These are phyloP conservation scores for Elymnias hypermnestra DNA, from an alignment of 1,140 invertebrate genomes.

Conservation along the genomic window DNA sequence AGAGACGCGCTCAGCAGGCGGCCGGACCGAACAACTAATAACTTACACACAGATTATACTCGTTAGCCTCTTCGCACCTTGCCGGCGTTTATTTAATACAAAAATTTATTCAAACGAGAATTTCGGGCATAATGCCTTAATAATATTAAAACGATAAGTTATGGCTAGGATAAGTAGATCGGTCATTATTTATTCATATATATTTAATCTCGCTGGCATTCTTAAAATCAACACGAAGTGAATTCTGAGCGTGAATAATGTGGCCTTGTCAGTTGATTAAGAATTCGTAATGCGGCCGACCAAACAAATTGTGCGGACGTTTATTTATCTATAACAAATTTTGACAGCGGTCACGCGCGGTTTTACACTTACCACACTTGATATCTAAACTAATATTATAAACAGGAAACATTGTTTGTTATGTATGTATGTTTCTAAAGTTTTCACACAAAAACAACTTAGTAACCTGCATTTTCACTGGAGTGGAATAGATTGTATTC, in stretches of 20 bases:
- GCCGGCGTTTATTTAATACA: conserved; percentile 57
- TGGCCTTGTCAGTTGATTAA: conserved; percentile 40
- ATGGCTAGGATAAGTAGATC: conserved; percentile 39
- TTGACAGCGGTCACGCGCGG: conserved; percentile 27
- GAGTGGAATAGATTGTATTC: too few relatives aligned
- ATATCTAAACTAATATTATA: too few relatives aligned
- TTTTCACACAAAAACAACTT: too few relatives aligned
- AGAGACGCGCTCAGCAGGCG: conserved; percentile 48
- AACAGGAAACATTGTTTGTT: not conserved
- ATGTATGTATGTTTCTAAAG: not conserved
- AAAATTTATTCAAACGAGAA: conserved; percentile 65
- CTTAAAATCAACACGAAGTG: conserved; percentile 18
- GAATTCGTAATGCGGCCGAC: conserved; percentile 24
- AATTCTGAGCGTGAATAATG: conserved; percentile 30
- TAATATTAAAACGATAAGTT: conserved; percentile 61
- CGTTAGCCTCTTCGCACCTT: conserved; percentile 70
- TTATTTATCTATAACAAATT: conserved; percentile 20
- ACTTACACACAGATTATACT: conserved; percentile 69
- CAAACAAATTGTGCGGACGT: conserved; percentile 3
- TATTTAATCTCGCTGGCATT: conserved; percentile 16
- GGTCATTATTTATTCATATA: conserved; percentile 12
- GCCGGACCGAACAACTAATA: conserved; percentile 49
- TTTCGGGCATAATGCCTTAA: conserved; percentile 50
- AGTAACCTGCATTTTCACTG: too few relatives aligned
- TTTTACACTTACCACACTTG: conserved; percentile 12